Base-by-base conservation (phyloP, 1,140 invertebrate species). In the Drosophila bifasciata region DNA sequence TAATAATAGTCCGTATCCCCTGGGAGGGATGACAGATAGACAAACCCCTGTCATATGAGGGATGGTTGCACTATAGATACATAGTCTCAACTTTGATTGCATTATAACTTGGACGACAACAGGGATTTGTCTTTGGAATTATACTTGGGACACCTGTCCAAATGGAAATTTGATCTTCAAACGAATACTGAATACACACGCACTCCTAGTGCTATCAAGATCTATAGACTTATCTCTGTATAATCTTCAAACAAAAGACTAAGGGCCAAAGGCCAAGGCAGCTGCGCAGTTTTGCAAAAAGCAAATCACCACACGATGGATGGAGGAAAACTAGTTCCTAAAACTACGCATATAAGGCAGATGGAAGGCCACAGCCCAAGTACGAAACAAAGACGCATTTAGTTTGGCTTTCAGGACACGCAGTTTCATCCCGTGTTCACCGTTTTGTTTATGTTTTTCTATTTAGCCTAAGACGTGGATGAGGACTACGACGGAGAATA, bases 331-430 rank as follows among this genome's bases (percentile, higher is more conserved):
- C 64, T 68, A 68, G 64, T 68, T 68, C 49, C 62, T 55, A 8
- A 67, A 68, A 68, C 64, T 68, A 68, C 64, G 62, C 64, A 68
- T 68, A 55, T 68, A 28, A 68, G 43, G 15, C 64, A 68, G 64
- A 68, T 68, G 64, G 41, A 46, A 45, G 46, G 28, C 40, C 41
- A 8, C 28, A 28, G 4, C 4, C 32, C 32, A 13, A 36, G 32
- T 36, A 36, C 3, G 11, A 36, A 36, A 68, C 62, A 68, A 68
- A 40, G 64, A 68, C 32, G 41, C 49, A 68, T 39, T 56, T 36
- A 36, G 32, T 61, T 68, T 68, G 62, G 64, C 64, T 67, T 68
- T 68, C 32, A 60, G 45, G 43, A 45, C 45, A 15, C 25, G 32
- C 11, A 40, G 21, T 46, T 67, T 5, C 32, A 36, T 36, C 32